These are phyloP conservation scores for Griposia aprilina DNA, from an alignment of 2,888 invertebrate species.

Conservation along the genomic window DNA sequence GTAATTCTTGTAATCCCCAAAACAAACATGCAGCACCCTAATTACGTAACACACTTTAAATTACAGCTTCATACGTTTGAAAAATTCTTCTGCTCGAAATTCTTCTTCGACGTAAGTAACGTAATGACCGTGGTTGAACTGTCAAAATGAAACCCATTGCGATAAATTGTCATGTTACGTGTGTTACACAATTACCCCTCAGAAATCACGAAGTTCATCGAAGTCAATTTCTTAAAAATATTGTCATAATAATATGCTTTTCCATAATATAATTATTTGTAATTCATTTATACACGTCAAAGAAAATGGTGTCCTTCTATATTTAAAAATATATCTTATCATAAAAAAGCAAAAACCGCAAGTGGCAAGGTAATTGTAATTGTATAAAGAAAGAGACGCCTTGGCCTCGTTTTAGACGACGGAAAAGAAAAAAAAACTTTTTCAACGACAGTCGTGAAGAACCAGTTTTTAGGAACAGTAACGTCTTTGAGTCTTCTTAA, in stretches of 20 bases:
- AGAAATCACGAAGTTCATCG: background rate
- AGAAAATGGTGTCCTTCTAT: conserved; percentile 13
- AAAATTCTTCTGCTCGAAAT: background rate
- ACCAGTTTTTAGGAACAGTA: conserved; percentile 30
- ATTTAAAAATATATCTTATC: conserved; percentile 9
- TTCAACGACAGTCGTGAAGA: conserved; percentile 14
- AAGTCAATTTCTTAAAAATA: background rate
- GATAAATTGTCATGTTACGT: too few species aligned
- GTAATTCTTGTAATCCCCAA: background rate
- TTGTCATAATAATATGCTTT: conserved; percentile 10
- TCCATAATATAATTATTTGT: background rate
- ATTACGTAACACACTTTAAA: background rate
- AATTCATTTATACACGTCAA: conserved; percentile 1
- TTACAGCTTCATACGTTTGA: background rate
- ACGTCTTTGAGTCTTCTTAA: conserved; percentile 39
- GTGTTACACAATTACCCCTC: background rate
- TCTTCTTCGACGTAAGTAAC: too few species aligned
- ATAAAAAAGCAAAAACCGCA: conserved; percentile 14
- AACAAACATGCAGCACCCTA: background rate
- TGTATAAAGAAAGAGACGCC: conserved; percentile 43
- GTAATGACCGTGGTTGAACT: too few species aligned
- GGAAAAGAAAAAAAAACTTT: conserved; percentile 23
- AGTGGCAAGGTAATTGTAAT: conserved; percentile 29
- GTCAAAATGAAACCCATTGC: too few species aligned
- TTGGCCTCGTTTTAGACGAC: conserved; percentile 22